These are phyloP conservation scores for Porphyrio hochstetteri DNA, from an alignment of 2,113 vertebrate genomes.

Conservation along the genomic window DNA sequence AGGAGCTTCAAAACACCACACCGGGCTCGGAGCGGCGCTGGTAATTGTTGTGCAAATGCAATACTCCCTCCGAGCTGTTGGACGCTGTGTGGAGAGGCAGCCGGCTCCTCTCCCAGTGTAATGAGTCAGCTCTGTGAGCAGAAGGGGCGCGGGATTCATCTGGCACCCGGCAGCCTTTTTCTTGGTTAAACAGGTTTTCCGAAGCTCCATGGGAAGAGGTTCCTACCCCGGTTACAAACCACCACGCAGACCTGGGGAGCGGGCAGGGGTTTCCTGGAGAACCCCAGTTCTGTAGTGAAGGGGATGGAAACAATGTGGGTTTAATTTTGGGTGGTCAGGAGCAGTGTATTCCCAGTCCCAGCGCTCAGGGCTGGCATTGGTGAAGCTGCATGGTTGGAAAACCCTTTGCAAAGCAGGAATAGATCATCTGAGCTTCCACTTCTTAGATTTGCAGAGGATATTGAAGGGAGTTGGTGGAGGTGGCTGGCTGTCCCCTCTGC, in stretches of 20 bases:
- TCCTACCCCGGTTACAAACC: neutral
- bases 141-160: slow-evolving; percentile 54
- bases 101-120: slow-evolving; percentile 60
- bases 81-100: slow-evolving; percentile 12
- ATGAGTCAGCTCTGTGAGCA: slow-evolving; percentile 68
- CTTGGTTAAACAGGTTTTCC: slow-evolving; percentile 49
- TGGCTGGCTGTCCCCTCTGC: neutral
- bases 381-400: neutral
- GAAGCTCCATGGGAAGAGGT: slow-evolving; percentile 41
- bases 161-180: slow-evolving; percentile 65
- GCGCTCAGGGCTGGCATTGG: fast-evolving
- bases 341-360: neutral
- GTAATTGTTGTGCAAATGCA: slow-evolving; percentile 64
- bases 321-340: fast-evolving
- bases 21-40: neutral
- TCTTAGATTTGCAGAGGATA: neutral
- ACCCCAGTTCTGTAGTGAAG: neutral
- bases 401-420: neutral
- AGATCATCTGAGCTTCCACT: neutral
- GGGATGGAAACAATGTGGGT: neutral
- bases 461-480: neutral
- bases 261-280: neutral
- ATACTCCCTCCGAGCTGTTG: slow-evolving; percentile 33
- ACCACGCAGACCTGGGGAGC: neutral
- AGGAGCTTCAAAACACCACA: neutral